These are phyloP conservation scores for Osmerus eperlanus DNA, from an alignment of 2,113 vertebrate species.

Conservation along the genomic window DNA sequence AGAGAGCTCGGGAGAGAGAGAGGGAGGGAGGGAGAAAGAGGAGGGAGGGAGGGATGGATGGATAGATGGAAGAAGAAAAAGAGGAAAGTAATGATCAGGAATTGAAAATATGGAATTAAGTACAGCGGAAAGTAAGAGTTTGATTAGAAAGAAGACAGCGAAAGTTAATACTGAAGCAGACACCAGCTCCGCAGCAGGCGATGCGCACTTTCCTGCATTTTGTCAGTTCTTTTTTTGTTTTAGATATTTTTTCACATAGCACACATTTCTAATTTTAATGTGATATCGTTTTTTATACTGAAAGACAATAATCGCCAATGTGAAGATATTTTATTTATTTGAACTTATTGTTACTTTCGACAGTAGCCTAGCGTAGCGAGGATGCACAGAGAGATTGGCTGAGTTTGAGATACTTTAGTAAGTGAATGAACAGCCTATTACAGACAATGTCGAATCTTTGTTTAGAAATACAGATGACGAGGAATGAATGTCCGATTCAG, in stretches of 20 bases:
- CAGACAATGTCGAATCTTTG: no score
- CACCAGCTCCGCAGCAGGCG: constrained; percentile 33
- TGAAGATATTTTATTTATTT: constrained; percentile 32
- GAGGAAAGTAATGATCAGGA: constrained; percentile 84
- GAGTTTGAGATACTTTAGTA: constrained; percentile 34
- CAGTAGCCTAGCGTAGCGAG: neutral
- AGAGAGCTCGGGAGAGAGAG: constrained; percentile 76
- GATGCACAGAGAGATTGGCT: neutral
- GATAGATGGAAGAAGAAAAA: constrained; percentile 78
- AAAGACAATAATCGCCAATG: constrained; percentile 2
- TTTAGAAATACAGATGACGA: no score
- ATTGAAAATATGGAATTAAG: constrained; percentile 82
- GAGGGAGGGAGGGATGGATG: constrained; percentile 78
- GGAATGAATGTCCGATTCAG: no score
- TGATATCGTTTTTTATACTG: neutral
- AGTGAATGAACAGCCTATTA: constrained; percentile 14
- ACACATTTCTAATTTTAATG: constrained; percentile 10
- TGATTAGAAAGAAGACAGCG: constrained; percentile 69
- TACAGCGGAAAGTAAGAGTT: constrained; percentile 76
- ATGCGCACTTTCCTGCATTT: constrained; percentile 35
- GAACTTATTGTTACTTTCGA: constrained; percentile 8
- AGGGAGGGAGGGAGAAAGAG: constrained; percentile 68
- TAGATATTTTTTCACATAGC: constrained; percentile 6
- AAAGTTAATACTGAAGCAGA: constrained; percentile 60
- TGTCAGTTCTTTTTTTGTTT: constrained; percentile 37